Evolutionary conservation across 2,888 invertebrate genomes (phyloP).

Genomic region (Nebria salina): DNA sequence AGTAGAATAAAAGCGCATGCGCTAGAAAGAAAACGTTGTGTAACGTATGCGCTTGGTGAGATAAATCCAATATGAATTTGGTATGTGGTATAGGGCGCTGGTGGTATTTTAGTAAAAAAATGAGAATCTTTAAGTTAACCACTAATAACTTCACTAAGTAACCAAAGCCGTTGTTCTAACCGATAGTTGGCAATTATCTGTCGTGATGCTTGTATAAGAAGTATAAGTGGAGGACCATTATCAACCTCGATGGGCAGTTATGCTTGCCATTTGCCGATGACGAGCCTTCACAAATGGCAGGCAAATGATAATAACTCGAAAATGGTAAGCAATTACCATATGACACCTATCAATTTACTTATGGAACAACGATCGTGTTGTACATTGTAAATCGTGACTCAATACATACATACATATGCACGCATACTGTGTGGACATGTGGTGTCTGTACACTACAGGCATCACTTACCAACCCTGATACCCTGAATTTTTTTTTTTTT

Average conservation of each 20-base stretch:
- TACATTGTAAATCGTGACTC: constrained; percentile 17
- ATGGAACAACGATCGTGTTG: constrained; percentile 5
- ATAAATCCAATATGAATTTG: too few species aligned
- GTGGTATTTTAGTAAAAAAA: background rate
- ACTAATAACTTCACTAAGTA: constrained; percentile 20
- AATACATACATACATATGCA: background rate
- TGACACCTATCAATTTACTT: constrained; percentile 45
- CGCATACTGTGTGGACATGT: background rate
- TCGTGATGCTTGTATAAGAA: too few species aligned
- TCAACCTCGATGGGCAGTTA: constrained; percentile 36
- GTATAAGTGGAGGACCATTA: background rate
- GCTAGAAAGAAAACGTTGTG: too few species aligned
- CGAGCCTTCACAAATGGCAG: constrained; percentile 43
- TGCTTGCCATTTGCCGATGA: constrained; percentile 39
- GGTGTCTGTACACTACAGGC: background rate
- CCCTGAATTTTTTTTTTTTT: too few species aligned
- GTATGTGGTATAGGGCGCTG: too few species aligned
- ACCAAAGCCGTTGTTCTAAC: background rate
- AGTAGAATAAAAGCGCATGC: too few species aligned
- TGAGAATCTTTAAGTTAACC: background rate
- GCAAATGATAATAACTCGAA: constrained; percentile 44
- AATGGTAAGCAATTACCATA: constrained; percentile 38
- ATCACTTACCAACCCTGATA: too few species aligned
- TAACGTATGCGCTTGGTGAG: too few species aligned
- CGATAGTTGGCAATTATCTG: background rate